Percentiles rank a stretch among this genome's conserved stretches.
phyloP scores from a whole-genome alignment of 2,888 invertebrate genomes.

The Eulithis testata region DNA sequence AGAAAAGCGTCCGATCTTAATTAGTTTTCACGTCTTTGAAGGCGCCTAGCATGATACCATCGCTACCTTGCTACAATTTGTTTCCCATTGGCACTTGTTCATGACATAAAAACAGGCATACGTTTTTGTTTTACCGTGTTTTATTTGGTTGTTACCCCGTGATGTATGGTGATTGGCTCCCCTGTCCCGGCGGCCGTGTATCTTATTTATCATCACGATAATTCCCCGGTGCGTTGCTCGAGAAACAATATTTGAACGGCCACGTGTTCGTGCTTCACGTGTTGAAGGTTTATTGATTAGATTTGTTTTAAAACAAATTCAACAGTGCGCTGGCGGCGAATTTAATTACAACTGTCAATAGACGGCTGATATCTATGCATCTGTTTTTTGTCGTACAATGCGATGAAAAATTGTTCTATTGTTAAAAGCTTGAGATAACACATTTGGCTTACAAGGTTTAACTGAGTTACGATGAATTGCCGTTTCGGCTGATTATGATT shows the following conservation, averaged over 20 bases:
- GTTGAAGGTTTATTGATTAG: conserved; percentile 75
- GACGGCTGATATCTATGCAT: conserved; percentile 62
- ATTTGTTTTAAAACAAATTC: conserved; percentile 73
- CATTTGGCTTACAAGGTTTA: conserved; percentile 66
- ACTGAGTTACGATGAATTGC: conserved; percentile 71
- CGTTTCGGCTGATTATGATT: conserved; percentile 63
- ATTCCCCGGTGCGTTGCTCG: conserved; percentile 70
- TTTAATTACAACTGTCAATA: conserved; percentile 70
- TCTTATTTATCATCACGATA: conserved; percentile 82
- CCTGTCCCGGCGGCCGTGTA: conserved; percentile 76
- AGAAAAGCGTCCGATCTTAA: conserved; percentile 84
- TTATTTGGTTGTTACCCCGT: conserved; percentile 76
- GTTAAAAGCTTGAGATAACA: conserved; percentile 70
- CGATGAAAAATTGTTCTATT: conserved; percentile 70
- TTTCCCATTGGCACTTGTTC: conserved; percentile 78
- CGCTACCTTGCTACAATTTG: conserved; percentile 82
- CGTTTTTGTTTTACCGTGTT: conserved; percentile 77
- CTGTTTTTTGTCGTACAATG: conserved; percentile 66
- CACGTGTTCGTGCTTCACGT: conserved; percentile 62
- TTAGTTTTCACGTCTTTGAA: conserved; percentile 83
- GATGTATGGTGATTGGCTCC: conserved; percentile 84
- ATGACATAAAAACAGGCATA: conserved; percentile 66
- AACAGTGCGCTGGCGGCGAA: conserved; percentile 68
- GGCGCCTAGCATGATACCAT: conserved; percentile 81
- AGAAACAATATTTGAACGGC: conserved; percentile 76